Evolutionary conservation across 2,888 invertebrate genomes (phyloP), one percentile per base, ranked within the genome.

Genomic region (Scelioninae gen. 1): DNA sequence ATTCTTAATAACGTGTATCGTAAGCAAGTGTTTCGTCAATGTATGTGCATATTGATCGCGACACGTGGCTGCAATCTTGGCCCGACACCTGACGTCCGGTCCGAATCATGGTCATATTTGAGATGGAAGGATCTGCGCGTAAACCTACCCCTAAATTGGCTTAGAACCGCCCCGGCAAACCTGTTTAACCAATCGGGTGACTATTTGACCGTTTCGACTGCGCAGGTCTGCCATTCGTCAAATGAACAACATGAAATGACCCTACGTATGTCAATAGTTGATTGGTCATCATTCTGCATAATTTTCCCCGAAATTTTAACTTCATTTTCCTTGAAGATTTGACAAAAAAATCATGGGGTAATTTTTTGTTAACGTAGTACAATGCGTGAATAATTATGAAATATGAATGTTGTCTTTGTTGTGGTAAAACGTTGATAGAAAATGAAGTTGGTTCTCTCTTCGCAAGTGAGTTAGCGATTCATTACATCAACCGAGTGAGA

Each of bases 161-260:
- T 91, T 91, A 91, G 91, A 91, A 91, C 91, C 92, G 92, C 91
- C 91, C 91, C 88, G 85, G 84, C 86, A 76, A 85, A 85, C 86
- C 82, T 77, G 86, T 86, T 86, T 85, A 86, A 88, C 92, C 92
- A 92, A 92, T 92, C 87, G 88, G 88, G 86, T 81, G 81, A 84
- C 85, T 85, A 86, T 85, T 88, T 89, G 90, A 91, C 89, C 89
- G 87, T 82, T 71, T 32, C 53, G 55, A 88, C 81, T 87, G 91
- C 92, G 92, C 92, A 92, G 88, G 91, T 89, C 89, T 87, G 81
- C 86, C n/a, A 71, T 83, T 84, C 79, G 71, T 85, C 65, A 69
- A 81, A 84, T 81, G 86, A 80, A 86, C 81, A 82, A 71, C 72
- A 81, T 32, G 32, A 79, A 76, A 72, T 85, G 82, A 84, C 84